phyloP scores from a whole-genome alignment of 2,113 vertebrate species.

The Melanerpes formicivorus region DNA sequence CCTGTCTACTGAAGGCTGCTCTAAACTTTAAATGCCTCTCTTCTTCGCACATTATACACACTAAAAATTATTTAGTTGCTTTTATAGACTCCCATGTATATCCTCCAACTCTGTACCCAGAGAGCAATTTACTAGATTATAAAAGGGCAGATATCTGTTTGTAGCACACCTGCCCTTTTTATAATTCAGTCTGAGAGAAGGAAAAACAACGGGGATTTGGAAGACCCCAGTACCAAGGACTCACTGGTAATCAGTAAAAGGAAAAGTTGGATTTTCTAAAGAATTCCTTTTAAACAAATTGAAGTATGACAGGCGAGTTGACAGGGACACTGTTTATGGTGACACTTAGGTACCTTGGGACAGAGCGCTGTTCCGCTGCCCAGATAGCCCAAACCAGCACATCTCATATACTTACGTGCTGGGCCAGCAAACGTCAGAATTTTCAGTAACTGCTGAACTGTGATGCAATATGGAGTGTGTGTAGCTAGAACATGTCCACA shows the following conservation, averaged over 20 bases:
- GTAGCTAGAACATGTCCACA: not conserved
- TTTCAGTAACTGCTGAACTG: constrained; percentile 45
- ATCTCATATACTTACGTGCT: not conserved
- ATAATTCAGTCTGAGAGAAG: not conserved
- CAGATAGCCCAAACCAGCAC: not conserved
- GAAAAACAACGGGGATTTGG: not conserved
- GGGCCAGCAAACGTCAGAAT: constrained; percentile 58
- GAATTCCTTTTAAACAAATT: not conserved
- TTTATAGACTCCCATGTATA: not conserved
- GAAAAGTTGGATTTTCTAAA: not conserved
- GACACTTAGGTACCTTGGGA: not conserved
- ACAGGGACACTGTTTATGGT: not conserved
- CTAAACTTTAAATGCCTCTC: constrained; percentile 17
- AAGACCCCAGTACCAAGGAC: not conserved
- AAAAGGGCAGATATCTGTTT: not conserved
- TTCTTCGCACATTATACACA: not conserved
- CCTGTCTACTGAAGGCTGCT: not conserved
- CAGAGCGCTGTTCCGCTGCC: not conserved
- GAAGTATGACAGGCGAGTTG: not conserved
- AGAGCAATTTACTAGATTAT: not conserved
- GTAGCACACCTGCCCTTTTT: not conserved
- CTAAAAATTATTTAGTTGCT: not conserved
- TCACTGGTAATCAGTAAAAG: not conserved
- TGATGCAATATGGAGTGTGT: constrained; percentile 12
- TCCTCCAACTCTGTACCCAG: not conserved